phyloP scores from a whole-genome alignment of 1,140 invertebrate species.

The Colletes gigas region DNA sequence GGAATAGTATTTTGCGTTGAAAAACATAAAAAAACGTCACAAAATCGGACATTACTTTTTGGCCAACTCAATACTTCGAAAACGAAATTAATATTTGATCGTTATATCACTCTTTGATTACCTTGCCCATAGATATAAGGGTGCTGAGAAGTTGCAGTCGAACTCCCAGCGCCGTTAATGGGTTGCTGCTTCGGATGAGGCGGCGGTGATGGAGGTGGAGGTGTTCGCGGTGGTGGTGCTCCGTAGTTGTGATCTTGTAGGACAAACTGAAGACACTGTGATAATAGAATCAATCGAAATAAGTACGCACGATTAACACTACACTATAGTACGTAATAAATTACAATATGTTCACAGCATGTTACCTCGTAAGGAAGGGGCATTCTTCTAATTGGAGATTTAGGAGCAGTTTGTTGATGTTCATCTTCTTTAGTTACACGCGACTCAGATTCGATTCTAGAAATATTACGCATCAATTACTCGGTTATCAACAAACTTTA shows the following conservation, averaged over 20 bases:
- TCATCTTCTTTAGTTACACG: conserved; percentile 70
- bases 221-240: conserved; percentile 85
- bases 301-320: conserved; percentile 60
- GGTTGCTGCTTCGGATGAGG: conserved; percentile 75
- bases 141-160: conserved; percentile 70
- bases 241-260: conserved; percentile 92
- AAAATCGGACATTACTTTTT: no score
- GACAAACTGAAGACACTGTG: conserved; percentile 84
- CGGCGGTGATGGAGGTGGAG: conserved; percentile 81
- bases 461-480: conserved; percentile 18
- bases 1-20: no score
- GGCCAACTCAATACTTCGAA: background rate
- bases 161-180: conserved; percentile 72
- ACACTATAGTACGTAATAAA: conserved; percentile 13
- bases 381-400: conserved; percentile 72
- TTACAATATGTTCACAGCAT: conserved; percentile 6
- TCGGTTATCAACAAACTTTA: background rate
- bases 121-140: conserved; percentile 76
- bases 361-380: conserved; percentile 77
- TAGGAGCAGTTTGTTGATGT: conserved; percentile 47
- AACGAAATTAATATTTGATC: background rate
- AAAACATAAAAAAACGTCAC: no score
- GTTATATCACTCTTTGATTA: conserved; percentile 37
- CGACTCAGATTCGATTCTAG: conserved; percentile 67
- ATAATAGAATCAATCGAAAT: conserved; percentile 75